phyloP scores from a whole-genome alignment of 23 tunicate species.

The Phallusia fumigata region DNA sequence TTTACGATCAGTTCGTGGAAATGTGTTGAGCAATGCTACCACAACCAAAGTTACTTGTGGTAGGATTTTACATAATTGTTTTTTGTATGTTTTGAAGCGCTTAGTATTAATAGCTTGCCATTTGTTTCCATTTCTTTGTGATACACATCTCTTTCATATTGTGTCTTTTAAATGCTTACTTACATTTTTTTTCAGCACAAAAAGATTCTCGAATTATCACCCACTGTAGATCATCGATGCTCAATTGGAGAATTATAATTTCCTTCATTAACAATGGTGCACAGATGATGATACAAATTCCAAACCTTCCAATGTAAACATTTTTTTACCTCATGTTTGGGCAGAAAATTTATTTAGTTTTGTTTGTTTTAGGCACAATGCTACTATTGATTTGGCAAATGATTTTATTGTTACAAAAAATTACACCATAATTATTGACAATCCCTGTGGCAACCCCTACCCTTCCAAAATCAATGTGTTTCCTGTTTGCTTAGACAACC shows the following conservation, averaged over 20 bases:
- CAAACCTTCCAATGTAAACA: conserved; percentile 39
- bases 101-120: no score
- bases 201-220: neutral
- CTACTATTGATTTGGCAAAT: conserved; percentile 37
- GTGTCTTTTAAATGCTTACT: neutral
- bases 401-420: conserved; percentile 20
- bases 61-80: conserved; percentile 36
- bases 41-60: conserved; percentile 28
- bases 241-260: conserved; percentile 18
- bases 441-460: conserved; percentile 32
- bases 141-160: neutral
- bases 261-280: conserved; percentile 4
- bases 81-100: no score
- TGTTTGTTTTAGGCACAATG: conserved; percentile 33
- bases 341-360: no score
- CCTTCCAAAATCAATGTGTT: conserved; percentile 8
- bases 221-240: conserved; percentile 20
- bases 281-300: conserved; percentile 22
- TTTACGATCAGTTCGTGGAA: conserved; percentile 36
- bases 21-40: conserved; percentile 47
- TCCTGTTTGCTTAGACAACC: conserved; percentile 36
- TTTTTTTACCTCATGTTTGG: neutral
- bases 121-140: neutral
- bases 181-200: neutral
- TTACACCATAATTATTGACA: conserved; percentile 20